A percentile compares a stretch with the other conserved stretches of the same genome.
These are phyloP conservation scores for Oxycera nigricornis DNA, from an alignment of 2,888 invertebrate genomes.

Conservation along the genomic window DNA sequence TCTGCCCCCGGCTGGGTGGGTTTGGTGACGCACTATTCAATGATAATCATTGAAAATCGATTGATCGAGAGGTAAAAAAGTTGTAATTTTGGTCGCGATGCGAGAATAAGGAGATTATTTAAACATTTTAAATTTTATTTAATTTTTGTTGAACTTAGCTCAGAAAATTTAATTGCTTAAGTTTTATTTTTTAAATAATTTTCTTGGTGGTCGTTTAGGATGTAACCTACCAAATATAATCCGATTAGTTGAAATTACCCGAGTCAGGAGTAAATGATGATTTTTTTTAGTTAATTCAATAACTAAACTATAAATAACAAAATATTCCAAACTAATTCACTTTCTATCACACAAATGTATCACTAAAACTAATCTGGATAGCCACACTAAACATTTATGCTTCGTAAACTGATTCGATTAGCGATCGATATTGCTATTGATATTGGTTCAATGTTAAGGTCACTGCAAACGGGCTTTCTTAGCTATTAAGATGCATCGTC, in stretches of 20 bases:
- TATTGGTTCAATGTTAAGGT: slow-evolving; percentile 16
- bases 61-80: too few species aligned
- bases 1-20: neutral
- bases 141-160: neutral
- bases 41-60: too few species aligned
- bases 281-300: neutral
- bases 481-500: neutral
- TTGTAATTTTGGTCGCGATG: too few species aligned
- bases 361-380: neutral
- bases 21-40: too few species aligned
- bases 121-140: too few species aligned
- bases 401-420: neutral
- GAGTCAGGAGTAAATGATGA: too few species aligned
- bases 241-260: neutral
- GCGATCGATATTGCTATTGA: neutral
- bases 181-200: neutral
- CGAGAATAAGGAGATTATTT: too few species aligned
- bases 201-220: neutral
- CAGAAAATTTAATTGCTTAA: neutral
- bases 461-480: neutral
- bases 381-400: neutral
- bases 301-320: too few species aligned
- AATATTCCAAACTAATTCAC: neutral
- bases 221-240: neutral
- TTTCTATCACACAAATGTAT: neutral